Conservation (phyloP, 2,113 vertebrate species). For the Gadus chalcogrammus region DNA sequence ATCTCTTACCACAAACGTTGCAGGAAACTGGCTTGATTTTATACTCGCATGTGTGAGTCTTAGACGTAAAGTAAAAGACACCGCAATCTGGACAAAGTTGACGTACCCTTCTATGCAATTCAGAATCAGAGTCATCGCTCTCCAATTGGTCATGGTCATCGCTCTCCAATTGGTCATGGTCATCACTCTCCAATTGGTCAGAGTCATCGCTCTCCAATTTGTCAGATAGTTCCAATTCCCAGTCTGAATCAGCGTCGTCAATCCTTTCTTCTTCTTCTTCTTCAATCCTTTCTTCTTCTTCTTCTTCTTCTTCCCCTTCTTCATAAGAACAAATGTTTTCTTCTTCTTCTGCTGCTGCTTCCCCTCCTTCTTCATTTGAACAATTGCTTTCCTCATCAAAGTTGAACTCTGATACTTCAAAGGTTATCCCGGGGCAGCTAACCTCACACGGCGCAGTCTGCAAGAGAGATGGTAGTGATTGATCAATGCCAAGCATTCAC, state of each 20-base stretch:
- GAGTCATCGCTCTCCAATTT: background rate
- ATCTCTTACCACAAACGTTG: conserved; percentile 55
- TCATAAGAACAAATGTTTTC: background rate
- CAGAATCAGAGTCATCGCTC: background rate
- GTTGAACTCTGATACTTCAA: background rate
- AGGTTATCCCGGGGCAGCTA: background rate
- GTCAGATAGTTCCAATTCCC: too few species aligned
- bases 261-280: background rate
- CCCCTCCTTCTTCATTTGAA: background rate
- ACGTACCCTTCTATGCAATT: background rate
- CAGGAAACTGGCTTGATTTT: conserved; percentile 48
- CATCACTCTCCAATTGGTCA: too few species aligned
- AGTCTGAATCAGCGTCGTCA: background rate
- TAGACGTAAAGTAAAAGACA: conserved; percentile 23
- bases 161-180: too few species aligned
- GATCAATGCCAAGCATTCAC: too few species aligned
- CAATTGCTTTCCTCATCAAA: background rate
- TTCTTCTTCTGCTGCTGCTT: background rate
- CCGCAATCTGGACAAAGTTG: conserved; percentile 56
- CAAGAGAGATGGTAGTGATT: background rate
- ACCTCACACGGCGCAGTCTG: background rate
- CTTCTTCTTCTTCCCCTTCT: background rate
- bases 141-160: too few species aligned
- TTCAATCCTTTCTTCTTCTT: background rate
- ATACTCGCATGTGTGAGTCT: conserved; percentile 48